Base-by-base conservation (phyloP, 2,797 vertebrate genomes). In the Coluber constrictor region DNA sequence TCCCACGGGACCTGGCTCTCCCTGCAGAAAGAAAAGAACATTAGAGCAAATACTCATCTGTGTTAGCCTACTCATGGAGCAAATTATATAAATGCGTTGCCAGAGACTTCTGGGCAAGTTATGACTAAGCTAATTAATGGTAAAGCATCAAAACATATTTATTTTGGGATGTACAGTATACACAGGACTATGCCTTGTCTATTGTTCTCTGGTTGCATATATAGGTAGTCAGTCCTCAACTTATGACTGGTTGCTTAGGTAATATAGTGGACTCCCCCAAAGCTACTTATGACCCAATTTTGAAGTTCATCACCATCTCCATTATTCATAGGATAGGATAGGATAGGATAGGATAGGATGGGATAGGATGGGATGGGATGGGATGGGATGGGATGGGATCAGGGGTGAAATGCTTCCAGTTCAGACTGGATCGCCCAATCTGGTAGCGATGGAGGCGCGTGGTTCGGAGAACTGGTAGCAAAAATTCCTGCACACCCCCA, bases 1-100 rank as follows among this genome's bases (percentile, higher is more conserved):
- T 95, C 99, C 99, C 95, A 98, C 98, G 59, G 97, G 97, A 66
- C 99, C 99, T 0, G 98, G 98, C 90, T 99, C 99, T 70, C 99
- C 99, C 99, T 99, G 94, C 2, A 95, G 90, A 97, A 18, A 16
- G 5, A 25, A 61, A 79, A 89, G 13, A 86, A 79, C 29, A 4
- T 25, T 25, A 25, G 25, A 83, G 13, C 12, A 63, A 29, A 63
- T 6, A 2, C 1, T 0, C 5, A 2, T 51, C n/a, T n/a, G 1
- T 37, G 1, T 56, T 74, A 5, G 32, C 54, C 1, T 6, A 23
- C 5, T 25, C 29, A 86, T 92, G 66, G 23, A 61, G n/a, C 11
- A 47, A 32, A 29, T 27, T 15, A 88, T 4, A 43, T 32, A 47
- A 43, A 29, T 47, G 37, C 57, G 18, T 60, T 37, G 51, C 32